Evolutionary conservation across 2,888 invertebrate genomes (phyloP).

Genomic region (Eupithecia tripunctaria): DNA sequence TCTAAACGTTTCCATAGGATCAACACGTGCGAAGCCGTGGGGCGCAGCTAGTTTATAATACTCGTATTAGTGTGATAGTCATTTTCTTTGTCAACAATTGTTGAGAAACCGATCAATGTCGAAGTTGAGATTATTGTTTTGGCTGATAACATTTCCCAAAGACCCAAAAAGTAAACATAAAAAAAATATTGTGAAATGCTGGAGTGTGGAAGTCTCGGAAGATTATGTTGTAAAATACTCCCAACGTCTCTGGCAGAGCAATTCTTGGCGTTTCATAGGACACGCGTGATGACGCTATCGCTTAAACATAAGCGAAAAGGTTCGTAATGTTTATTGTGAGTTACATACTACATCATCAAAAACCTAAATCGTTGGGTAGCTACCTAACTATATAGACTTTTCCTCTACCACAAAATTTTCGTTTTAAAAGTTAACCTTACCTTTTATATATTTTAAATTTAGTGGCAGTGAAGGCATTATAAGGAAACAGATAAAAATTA

Average conservation of each 20-base stretch:
- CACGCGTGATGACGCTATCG: neutral
- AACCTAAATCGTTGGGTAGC: neutral
- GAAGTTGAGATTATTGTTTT: neutral
- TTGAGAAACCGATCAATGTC: neutral
- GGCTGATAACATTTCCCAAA: neutral
- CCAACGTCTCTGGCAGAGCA: neutral
- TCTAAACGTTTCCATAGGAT: too few relatives aligned
- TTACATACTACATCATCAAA: neutral
- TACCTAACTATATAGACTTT: neutral
- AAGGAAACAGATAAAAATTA: slow-evolving; percentile 6
- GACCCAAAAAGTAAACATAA: neutral
- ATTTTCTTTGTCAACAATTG: too few relatives aligned
- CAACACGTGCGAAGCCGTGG: too few relatives aligned
- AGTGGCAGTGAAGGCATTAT: neutral
- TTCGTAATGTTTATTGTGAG: neutral
- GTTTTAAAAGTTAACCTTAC: too few relatives aligned
- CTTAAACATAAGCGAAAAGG: neutral
- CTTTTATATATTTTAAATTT: too few relatives aligned
- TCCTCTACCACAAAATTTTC: too few relatives aligned
- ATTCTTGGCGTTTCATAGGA: neutral
- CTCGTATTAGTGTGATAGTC: too few relatives aligned
- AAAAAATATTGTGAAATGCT: neutral
- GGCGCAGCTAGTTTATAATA: too few relatives aligned
- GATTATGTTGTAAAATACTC: neutral
- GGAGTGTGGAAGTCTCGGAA: neutral